These are phyloP conservation scores for Marasmarcha lunaedactyla DNA, from an alignment of 2,888 invertebrate genomes.

Conservation along the genomic window DNA sequence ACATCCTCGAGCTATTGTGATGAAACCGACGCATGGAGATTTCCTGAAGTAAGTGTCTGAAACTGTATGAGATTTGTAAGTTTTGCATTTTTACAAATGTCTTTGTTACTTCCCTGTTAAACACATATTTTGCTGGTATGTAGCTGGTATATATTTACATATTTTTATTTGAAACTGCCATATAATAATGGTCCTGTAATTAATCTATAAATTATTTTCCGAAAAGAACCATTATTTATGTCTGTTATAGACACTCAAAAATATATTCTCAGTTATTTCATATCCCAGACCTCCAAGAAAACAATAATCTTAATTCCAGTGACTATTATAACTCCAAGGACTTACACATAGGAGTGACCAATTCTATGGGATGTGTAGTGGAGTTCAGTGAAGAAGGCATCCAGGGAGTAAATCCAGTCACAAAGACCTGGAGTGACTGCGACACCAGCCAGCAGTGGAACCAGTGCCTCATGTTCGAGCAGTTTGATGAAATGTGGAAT, in stretches of 20 bases:
- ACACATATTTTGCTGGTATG: no score
- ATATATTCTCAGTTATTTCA: no score
- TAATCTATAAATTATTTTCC: no score
- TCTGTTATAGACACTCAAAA: no score
- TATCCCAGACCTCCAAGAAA: no score
- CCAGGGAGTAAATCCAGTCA: conserved; percentile 59
- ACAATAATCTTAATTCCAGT: conserved; percentile 62
- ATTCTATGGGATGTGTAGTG: conserved; percentile 81
- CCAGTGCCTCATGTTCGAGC: conserved; percentile 77
- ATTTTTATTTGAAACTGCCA: not conserved
- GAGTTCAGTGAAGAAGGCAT: conserved; percentile 89
- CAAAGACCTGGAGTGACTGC: conserved; percentile 72
- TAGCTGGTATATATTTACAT: not conserved
- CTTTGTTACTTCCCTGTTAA: no score
- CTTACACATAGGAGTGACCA: conserved; percentile 91
- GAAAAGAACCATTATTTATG: no score
- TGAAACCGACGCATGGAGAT: conserved; percentile 89
- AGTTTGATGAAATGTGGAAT: conserved; percentile 77
- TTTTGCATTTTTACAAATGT: no score
- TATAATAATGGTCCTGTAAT: no score
- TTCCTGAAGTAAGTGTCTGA: conserved; percentile 81
- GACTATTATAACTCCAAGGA: conserved; percentile 86
- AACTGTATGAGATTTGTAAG: not conserved
- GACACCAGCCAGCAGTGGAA: conserved; percentile 74
- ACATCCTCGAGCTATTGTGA: conserved; percentile 83